phyloP scores from a whole-genome alignment of 64 coral and sea anemone genomes.

The Porites lutea region DNA sequence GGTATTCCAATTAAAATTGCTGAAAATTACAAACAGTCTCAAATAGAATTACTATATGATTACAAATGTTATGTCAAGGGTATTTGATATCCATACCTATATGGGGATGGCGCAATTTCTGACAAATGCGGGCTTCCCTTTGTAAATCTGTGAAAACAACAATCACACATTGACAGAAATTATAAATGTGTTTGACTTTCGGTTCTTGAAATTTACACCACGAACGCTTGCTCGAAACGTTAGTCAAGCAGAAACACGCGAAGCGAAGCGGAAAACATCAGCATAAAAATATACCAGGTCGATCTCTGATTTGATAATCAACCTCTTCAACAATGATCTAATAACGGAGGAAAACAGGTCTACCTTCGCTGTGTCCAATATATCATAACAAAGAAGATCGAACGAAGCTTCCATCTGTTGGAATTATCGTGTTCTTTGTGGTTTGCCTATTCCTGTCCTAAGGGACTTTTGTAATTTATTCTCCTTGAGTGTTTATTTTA shows the following conservation, averaged over 20 bases:
- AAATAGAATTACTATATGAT: neutral
- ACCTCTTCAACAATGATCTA: neutral
- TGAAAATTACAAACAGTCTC: neutral
- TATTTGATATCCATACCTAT: slow-evolving; percentile 70
- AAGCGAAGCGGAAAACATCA: neutral
- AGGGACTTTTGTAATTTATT: slow-evolving; percentile 10
- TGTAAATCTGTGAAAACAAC: slow-evolving; percentile 81
- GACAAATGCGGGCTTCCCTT: slow-evolving; percentile 92
- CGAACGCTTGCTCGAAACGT: neutral
- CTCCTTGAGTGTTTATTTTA: neutral
- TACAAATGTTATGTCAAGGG: slow-evolving; percentile 9
- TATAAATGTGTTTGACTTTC: neutral
- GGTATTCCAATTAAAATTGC: no score
- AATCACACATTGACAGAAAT: slow-evolving; percentile 16
- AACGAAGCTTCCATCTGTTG: neutral
- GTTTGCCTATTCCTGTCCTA: neutral
- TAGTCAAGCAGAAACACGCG: neutral
- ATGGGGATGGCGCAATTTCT: slow-evolving; percentile 90
- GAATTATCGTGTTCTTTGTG: neutral
- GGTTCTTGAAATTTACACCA: neutral
- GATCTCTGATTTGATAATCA: neutral
- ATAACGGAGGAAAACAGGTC: neutral
- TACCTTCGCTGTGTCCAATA: neutral
- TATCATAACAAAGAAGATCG: neutral
- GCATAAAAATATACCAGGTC: neutral